Evolutionary conservation across 2,888 invertebrate genomes (phyloP).

Genomic region (Pollenia griseotomentosa): DNA sequence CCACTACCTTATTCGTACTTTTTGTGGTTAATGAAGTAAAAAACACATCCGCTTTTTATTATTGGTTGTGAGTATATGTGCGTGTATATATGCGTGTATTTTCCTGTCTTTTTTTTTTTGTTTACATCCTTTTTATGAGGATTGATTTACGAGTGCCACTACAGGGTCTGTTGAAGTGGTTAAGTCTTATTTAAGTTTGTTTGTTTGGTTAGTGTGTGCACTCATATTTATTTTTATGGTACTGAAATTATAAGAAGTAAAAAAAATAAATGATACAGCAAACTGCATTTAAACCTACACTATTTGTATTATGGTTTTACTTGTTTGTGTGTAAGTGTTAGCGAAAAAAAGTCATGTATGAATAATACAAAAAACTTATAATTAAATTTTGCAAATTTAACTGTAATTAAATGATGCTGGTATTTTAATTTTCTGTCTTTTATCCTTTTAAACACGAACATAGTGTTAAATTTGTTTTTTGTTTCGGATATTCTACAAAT

Average conservation of each 20-base stretch:
- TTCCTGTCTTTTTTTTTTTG: not conserved
- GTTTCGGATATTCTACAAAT: not conserved
- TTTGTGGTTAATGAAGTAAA: conserved; percentile 18
- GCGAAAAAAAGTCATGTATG: not conserved
- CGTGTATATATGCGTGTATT: too few species aligned
- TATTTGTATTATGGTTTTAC: too few species aligned
- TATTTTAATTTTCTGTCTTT: conserved; percentile 4
- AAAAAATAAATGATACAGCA: conserved; percentile 41
- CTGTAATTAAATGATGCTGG: conserved; percentile 64
- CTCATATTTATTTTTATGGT: not conserved
- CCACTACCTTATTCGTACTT: not conserved
- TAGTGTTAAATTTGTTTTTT: conserved; percentile 17
- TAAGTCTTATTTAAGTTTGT: not conserved
- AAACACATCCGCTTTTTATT: too few species aligned
- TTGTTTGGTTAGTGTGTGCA: too few species aligned
- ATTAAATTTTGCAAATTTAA: conserved; percentile 68
- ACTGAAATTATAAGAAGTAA: not conserved
- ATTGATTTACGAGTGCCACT: conserved; percentile 53
- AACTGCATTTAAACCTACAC: conserved; percentile 37
- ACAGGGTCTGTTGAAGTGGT: conserved; percentile 8
- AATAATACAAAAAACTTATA: conserved; percentile 49
- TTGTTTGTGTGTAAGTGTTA: too few species aligned
- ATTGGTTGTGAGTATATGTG: too few species aligned
- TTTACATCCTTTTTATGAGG: not conserved
- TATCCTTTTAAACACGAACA: conserved; percentile 31